Base-by-base conservation (phyloP, 2,113 vertebrate genomes). In the Hemicordylus capensis region DNA sequence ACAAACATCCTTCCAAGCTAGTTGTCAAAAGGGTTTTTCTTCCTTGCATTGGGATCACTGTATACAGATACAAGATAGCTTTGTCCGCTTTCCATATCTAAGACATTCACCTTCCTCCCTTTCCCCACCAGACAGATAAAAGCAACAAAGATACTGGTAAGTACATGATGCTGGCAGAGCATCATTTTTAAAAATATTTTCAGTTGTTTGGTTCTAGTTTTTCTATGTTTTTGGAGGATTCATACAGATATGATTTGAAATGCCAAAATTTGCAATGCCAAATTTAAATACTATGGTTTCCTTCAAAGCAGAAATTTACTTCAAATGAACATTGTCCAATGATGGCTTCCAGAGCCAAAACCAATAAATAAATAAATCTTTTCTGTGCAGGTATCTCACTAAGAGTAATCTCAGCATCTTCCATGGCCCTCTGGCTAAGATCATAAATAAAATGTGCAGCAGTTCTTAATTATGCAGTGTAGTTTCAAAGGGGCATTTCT, bases 91-190 rank as follows among this genome's bases (percentile, higher is more conserved):
- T 85, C 72, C 59, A 66, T 46, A 92, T 79, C 51, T 76, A 89
- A 91, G 78, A 82, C 75, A 91, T 67, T 86, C 81, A 88, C 86
- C 76, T 84, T 81, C 48, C 44, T 83, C 31, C 79, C 81, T 39
- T 92, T 81, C 82, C 87, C 74, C 87, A 31, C 85, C 87, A 89
- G n/a, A 87, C 4, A 89, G 76, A 89, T 86, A 88, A 91, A 90
- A 59, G 77, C 26, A 51, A 79, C 90, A 90, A 84, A 7, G 91
- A 83, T 61, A 89, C 81, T 1, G 95, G 96, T 97, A 91, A 97
- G 96, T 97, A 96, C 91, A 90, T 31, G 67, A 91, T 39, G 61
- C 89, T 92, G 76, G 37, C 39, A 86, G 19, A 11, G 77, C 39
- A 70, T 64, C 81, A 26, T 10, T 14, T 54, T 63, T 24, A 0